Evolutionary conservation across 1,140 invertebrate species (phyloP).

Genomic region (Pomacea maculata): DNA sequence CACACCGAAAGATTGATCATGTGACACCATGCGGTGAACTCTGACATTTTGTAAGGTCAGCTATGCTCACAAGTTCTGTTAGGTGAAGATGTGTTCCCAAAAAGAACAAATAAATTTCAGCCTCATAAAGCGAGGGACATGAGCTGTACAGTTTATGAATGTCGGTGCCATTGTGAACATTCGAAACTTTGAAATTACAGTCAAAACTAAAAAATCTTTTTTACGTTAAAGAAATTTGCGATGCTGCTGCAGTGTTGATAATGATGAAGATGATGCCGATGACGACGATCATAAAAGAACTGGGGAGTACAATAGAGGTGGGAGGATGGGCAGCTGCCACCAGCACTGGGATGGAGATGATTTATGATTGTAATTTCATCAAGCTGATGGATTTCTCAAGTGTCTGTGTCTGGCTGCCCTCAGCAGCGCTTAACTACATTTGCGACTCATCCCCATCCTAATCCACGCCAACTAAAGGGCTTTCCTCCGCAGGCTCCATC

Average conservation of each 20-base stretch:
- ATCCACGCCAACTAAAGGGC: neutral
- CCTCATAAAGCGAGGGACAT: neutral
- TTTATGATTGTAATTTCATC: neutral
- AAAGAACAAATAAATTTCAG: neutral
- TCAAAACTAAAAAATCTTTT: neutral
- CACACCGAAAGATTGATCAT: too few relatives aligned
- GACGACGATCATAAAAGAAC: neutral
- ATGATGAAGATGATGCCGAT: slow-evolving; percentile 8
- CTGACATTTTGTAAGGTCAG: neutral
- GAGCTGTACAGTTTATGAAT: slow-evolving; percentile 1
- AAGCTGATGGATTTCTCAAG: neutral
- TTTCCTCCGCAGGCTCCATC: neutral
- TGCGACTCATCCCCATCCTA: neutral
- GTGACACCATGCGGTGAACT: too few relatives aligned
- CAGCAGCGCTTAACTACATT: neutral
- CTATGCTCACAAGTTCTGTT: neutral
- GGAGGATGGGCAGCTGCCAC: neutral
- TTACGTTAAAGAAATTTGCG: neutral
- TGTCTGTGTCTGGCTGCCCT: neutral
- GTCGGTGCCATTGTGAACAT: neutral
- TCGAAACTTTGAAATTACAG: neutral
- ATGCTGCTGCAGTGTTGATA: neutral
- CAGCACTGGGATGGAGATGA: neutral
- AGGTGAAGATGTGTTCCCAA: neutral
- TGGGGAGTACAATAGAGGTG: neutral